Percentiles rank a stretch among this genome's conserved stretches.
phyloP scores from a whole-genome alignment of 2,888 invertebrate species.

The Selenia dentaria region DNA sequence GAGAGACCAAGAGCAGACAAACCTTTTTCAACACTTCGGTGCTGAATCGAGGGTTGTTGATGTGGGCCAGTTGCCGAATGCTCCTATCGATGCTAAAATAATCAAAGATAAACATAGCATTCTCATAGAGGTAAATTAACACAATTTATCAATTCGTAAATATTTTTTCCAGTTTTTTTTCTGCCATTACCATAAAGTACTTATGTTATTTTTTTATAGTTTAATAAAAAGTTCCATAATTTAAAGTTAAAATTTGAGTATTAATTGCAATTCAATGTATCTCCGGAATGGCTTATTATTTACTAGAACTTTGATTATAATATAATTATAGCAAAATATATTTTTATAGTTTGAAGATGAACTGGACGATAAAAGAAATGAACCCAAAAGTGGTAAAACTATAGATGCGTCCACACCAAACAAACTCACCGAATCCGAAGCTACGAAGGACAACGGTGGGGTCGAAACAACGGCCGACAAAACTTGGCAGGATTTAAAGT shows the following conservation, averaged over 20 bases:
- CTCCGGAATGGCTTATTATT: too few relatives aligned
- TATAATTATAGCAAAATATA: too few relatives aligned
- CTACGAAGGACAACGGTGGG: background rate
- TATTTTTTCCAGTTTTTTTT: too few relatives aligned
- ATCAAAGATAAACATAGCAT: background rate
- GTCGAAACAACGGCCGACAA: background rate
- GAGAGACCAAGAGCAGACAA: background rate
- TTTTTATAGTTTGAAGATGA: background rate
- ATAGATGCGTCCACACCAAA: background rate
- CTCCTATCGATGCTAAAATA: background rate
- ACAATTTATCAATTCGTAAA: too few relatives aligned
- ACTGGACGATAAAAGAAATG: background rate
- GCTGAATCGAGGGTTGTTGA: background rate
- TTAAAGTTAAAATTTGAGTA: too few relatives aligned
- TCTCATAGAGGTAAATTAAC: background rate
- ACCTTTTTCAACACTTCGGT: background rate
- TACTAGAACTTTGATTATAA: too few relatives aligned
- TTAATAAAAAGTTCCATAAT: too few relatives aligned
- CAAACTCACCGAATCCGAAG: background rate
- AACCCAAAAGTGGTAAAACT: background rate
- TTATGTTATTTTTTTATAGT: too few relatives aligned
- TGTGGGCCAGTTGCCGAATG: background rate
- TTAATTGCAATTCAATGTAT: too few relatives aligned
- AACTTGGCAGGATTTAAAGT: background rate
- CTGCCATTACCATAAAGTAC: too few relatives aligned